A percentile compares a stretch with the other conserved stretches of the same genome.
Evolutionary conservation across 2,797 vertebrate species (phyloP).

Genomic region (Anguilla anguilla): DNA sequence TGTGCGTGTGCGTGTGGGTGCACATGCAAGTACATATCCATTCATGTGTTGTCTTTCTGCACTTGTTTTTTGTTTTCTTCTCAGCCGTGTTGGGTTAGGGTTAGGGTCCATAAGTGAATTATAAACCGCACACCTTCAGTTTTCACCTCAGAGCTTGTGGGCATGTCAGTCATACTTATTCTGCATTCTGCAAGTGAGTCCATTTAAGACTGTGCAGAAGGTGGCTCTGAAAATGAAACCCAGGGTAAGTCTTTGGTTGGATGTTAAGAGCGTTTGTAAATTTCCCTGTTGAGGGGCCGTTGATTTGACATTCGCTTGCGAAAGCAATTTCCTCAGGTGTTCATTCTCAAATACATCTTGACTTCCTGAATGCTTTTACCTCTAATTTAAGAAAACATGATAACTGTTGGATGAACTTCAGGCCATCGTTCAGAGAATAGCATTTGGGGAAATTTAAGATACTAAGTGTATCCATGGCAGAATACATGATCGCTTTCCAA

Average conservation of each 20-base stretch:
- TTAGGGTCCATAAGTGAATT: conserved; percentile 65
- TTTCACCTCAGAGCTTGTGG: conserved; percentile 46
- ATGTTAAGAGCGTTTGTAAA: background rate
- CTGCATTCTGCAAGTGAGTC: background rate
- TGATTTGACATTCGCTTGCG: background rate
- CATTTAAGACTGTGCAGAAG: background rate
- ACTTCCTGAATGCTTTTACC: background rate
- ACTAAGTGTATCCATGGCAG: background rate
- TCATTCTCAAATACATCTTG: background rate
- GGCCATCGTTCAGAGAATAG: background rate
- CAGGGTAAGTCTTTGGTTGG: background rate
- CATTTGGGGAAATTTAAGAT: background rate
- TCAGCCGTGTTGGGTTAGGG: conserved; percentile 38
- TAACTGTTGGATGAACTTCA: background rate
- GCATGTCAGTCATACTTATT: background rate
- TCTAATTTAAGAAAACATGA: background rate
- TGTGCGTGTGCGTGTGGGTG: conserved; percentile 18
- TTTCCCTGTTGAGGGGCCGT: background rate
- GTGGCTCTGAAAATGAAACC: background rate
- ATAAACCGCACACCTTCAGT: conserved; percentile 56
- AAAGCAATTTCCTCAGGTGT: background rate
- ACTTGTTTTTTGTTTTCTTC: conserved; percentile 61
- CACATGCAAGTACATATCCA: conserved; percentile 46
- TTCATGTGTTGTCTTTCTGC: background rate
- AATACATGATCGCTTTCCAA: background rate